Evolutionary conservation across 2,797 vertebrate species (phyloP).

Genomic region (Pseudomugil tenellus): DNA sequence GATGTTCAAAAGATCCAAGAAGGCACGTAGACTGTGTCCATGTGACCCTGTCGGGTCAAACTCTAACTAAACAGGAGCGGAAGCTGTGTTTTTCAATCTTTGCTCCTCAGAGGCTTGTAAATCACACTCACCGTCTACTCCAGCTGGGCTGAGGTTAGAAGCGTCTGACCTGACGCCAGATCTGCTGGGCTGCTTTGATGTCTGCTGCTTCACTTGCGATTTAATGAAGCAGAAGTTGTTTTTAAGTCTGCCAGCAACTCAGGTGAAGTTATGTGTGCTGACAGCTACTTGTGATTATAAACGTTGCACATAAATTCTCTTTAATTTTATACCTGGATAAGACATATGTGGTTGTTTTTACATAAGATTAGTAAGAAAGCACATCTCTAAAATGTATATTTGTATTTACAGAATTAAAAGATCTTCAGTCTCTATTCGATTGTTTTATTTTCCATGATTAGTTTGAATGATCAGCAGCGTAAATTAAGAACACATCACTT

Average conservation of each 20-base stretch:
- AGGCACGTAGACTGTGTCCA: background rate
- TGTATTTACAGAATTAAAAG: constrained; percentile 48
- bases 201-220: constrained; percentile 13
- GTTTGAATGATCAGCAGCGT: constrained; percentile 5
- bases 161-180: constrained; percentile 19
- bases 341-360: constrained; percentile 2
- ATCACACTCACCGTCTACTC: constrained; percentile 10
- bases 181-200: constrained; percentile 27
- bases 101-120: constrained; percentile 23
- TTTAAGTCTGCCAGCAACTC: background rate
- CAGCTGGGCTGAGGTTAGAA: constrained; percentile 17
- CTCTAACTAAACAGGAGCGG: constrained; percentile 1
- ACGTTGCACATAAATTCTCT: background rate
- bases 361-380: background rate
- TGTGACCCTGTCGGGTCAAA: constrained; percentile 2
- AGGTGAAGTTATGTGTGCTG: background rate
- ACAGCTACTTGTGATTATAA: background rate
- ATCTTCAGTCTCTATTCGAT: background rate
- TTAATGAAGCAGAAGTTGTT: constrained; percentile 13
- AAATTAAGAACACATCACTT: constrained; percentile 49
- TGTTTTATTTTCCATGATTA: background rate
- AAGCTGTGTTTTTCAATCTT: constrained; percentile 21
- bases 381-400: constrained; percentile 37
- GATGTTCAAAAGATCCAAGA: constrained; percentile 3
- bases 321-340: background rate